phyloP scores from a whole-genome alignment of 2,797 vertebrate genomes.

The Simalia tracyae region DNA sequence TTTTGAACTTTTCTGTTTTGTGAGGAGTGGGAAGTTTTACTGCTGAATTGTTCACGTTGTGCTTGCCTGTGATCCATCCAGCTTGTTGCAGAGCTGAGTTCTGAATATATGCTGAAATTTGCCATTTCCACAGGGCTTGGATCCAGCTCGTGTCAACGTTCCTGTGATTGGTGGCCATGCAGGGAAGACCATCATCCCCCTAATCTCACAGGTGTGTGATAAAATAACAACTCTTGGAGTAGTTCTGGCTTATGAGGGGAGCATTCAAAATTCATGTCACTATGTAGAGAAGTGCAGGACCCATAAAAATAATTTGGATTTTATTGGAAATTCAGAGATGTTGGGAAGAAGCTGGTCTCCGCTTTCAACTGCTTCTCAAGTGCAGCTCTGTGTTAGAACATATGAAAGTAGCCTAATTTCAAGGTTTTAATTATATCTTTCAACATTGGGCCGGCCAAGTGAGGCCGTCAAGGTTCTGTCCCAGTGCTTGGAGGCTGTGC shows the following conservation, averaged over 20 bases:
- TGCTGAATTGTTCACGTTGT: not conserved
- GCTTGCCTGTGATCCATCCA: not conserved
- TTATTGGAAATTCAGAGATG: too few species aligned
- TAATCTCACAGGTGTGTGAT: slow-evolving; percentile 87
- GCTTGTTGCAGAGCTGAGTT: not conserved
- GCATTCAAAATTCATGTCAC: not conserved
- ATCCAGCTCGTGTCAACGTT: slow-evolving; percentile 91
- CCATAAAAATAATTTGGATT: not conserved
- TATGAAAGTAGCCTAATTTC: not conserved
- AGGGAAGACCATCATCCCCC: slow-evolving; percentile 96
- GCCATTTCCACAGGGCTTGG: slow-evolving; percentile 79
- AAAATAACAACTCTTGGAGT: too few species aligned
- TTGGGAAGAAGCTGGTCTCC: not conserved
- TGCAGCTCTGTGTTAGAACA: not conserved
- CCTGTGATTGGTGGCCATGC: slow-evolving; percentile 96
- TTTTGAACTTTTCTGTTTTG: not conserved
- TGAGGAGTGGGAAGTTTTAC: not conserved
- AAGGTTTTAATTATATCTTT: not conserved
- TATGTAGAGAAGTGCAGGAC: not conserved
- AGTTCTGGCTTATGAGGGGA: not conserved
- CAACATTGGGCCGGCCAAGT: not conserved
- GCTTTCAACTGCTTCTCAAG: not conserved
- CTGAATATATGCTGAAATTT: not conserved
- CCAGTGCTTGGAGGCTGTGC: not conserved
- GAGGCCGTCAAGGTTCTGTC: not conserved